A percentile compares a stretch with the other conserved stretches of the same genome.
Conservation (phyloP, 1,140 invertebrate species). For the Halotydeus destructor region DNA sequence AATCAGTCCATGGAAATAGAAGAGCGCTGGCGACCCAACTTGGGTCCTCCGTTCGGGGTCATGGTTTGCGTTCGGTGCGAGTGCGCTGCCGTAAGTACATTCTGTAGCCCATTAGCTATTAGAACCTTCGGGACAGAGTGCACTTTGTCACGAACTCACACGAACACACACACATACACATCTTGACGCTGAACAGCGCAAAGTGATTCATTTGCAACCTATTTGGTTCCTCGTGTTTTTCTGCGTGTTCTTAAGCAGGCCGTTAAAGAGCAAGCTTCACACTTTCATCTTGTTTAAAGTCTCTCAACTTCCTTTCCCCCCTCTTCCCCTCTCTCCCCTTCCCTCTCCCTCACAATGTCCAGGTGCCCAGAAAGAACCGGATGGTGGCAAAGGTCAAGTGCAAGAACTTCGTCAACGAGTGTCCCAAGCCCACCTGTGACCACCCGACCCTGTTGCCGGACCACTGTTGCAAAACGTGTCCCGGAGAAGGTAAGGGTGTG, state of each 20-base stretch:
- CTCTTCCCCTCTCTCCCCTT: too few relatives aligned
- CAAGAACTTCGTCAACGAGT: slow-evolving; percentile 69
- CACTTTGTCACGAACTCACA: too few relatives aligned
- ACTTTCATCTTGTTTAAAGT: too few relatives aligned
- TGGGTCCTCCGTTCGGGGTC: slow-evolving; percentile 69
- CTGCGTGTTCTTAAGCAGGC: too few relatives aligned
- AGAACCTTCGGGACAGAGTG: too few relatives aligned
- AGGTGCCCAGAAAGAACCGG: slow-evolving; percentile 68
- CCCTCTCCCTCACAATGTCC: too few relatives aligned
- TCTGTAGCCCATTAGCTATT: slow-evolving; percentile 3
- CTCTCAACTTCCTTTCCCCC: too few relatives aligned
- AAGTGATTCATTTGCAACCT: too few relatives aligned
- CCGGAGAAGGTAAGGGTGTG: slow-evolving; percentile 37
- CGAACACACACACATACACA: too few relatives aligned
- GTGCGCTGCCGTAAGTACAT: slow-evolving; percentile 61
- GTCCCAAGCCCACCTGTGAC: slow-evolving; percentile 58
- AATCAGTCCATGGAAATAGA: slow-evolving; percentile 61
- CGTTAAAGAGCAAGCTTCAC: too few relatives aligned
- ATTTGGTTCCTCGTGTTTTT: too few relatives aligned
- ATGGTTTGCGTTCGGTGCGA: slow-evolving; percentile 83
- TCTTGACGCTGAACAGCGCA: too few relatives aligned
- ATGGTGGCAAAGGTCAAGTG: slow-evolving; percentile 64
- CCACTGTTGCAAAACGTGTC: slow-evolving; percentile 70
- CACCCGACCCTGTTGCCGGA: slow-evolving; percentile 61
- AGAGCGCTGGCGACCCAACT: slow-evolving; percentile 65